phyloP scores from a whole-genome alignment of 2,797 vertebrate genomes.

The Muscicapa comitata region DNA sequence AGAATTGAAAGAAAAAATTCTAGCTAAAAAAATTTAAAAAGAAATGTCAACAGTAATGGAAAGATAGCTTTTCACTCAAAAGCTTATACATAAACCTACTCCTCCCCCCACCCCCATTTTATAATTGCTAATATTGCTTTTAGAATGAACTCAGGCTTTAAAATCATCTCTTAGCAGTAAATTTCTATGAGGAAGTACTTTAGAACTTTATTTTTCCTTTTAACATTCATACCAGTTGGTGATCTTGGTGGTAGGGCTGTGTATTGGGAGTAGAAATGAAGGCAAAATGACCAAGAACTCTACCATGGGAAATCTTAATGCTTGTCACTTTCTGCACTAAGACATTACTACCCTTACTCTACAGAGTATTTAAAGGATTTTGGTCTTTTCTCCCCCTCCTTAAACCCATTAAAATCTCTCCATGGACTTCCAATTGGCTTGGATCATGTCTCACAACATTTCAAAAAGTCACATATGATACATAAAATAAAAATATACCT shows the following conservation, averaged over 20 bases:
- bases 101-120: not conserved
- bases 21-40: not conserved
- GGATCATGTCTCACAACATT: not conserved
- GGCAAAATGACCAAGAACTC: not conserved
- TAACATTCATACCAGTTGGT: not conserved
- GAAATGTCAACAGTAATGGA: not conserved
- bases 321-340: not conserved
- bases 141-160: not conserved
- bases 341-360: not conserved
- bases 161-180: not conserved
- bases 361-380: not conserved
- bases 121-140: not conserved
- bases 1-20: constrained; percentile 33
- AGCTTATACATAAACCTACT: not conserved
- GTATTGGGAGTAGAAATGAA: not conserved
- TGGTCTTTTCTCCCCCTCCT: not conserved
- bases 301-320: not conserved
- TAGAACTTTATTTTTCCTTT: not conserved
- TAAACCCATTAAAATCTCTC: not conserved
- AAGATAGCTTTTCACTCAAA: constrained; percentile 1
- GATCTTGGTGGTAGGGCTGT: not conserved
- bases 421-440: not conserved
- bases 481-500: not conserved
- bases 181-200: not conserved
- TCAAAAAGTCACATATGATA: not conserved